Evolutionary conservation across 2,113 vertebrate species (phyloP).

Genomic region (Plotosus lineatus): DNA sequence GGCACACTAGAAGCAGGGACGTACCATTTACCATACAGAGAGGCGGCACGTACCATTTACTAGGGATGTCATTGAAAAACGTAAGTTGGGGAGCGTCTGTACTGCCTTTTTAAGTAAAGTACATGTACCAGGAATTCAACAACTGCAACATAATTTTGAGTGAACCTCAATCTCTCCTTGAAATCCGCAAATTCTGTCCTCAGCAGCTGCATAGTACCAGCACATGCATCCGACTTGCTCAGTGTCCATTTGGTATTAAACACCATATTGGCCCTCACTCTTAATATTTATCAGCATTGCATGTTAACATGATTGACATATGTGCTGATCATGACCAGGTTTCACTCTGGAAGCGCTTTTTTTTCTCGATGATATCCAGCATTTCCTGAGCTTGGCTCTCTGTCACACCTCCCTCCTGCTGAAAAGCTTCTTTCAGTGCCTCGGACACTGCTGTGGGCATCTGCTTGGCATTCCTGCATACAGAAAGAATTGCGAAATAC

Average conservation of each 20-base stretch:
- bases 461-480: slow-evolving; percentile 82
- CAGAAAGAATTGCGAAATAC: neutral
- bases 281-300: no score
- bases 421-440: slow-evolving; percentile 75
- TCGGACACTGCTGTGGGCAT: slow-evolving; percentile 82
- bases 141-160: neutral
- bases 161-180: neutral
- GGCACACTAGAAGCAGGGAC: no score
- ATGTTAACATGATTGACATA: no score
- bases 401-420: slow-evolving; percentile 77
- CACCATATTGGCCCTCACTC: neutral
- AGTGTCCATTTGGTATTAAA: neutral
- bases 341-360: slow-evolving; percentile 84
- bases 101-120: no score
- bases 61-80: no score
- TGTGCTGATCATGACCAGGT: slow-evolving; percentile 84
- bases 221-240: neutral
- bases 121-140: neutral
- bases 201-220: neutral
- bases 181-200: neutral
- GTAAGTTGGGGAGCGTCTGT: no score
- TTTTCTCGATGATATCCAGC: slow-evolving; percentile 78
- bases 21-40: no score
- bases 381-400: slow-evolving; percentile 70
- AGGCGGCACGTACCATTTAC: no score